Evolutionary conservation across 1,140 invertebrate species (phyloP).

Genomic region (Cardiocondyla obscurior): DNA sequence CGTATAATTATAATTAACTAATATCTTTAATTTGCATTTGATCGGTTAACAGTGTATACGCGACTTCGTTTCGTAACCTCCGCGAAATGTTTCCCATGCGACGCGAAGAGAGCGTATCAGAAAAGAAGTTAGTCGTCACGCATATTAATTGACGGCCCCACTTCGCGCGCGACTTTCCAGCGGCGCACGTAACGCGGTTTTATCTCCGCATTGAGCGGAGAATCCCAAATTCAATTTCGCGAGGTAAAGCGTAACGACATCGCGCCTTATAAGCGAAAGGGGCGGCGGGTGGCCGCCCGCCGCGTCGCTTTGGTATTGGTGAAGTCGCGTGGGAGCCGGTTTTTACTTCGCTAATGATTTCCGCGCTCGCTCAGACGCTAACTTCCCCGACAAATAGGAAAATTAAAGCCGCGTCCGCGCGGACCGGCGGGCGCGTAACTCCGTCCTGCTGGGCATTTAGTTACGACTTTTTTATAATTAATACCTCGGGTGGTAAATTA

Average conservation of each 20-base stretch:
- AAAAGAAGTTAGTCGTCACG: conserved; percentile 43
- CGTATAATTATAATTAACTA: neutral
- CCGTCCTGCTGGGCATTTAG: conserved; percentile 78
- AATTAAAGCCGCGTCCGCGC: conserved; percentile 78
- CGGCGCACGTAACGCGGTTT: conserved; percentile 46
- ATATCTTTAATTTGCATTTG: neutral
- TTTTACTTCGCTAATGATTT: conserved; percentile 76
- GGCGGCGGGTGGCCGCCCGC: neutral
- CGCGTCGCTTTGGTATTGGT: conserved; percentile 53
- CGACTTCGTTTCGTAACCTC: neutral
- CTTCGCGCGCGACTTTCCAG: conserved; percentile 51
- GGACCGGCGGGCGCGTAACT: conserved; percentile 66
- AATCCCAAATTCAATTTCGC: conserved; percentile 57
- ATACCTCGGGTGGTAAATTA: conserved; percentile 81
- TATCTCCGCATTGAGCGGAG: conserved; percentile 54
- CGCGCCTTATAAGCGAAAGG: conserved; percentile 50
- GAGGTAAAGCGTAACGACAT: conserved; percentile 57
- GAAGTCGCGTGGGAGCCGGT: conserved; percentile 54
- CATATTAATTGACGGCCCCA: conserved; percentile 51
- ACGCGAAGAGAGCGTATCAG: conserved; percentile 20
- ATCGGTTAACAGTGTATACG: neutral
- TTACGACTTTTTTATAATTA: conserved; percentile 83
- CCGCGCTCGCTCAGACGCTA: conserved; percentile 79
- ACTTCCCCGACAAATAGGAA: conserved; percentile 81
- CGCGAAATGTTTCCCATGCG: neutral